phyloP scores from a whole-genome alignment of 2,888 invertebrate species.

The Yponomeuta plumbellus region DNA sequence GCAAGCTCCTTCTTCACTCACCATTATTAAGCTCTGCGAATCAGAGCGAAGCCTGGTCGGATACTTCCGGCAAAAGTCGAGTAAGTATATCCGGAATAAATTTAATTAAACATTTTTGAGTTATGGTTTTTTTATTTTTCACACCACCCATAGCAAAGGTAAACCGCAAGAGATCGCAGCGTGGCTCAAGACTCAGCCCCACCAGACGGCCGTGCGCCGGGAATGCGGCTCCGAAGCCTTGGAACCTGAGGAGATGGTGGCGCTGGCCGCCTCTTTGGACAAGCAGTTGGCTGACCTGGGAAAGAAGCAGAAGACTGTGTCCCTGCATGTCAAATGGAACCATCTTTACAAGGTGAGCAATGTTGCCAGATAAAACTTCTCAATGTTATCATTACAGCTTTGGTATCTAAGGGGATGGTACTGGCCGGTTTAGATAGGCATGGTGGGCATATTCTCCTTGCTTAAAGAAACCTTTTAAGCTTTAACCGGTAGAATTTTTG shows the following conservation, averaged over 20 bases:
- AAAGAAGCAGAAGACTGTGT: slow-evolving; percentile 65
- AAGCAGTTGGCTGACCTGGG: slow-evolving; percentile 43
- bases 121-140: too few species aligned
- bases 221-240: slow-evolving; percentile 83
- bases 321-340: slow-evolving; percentile 87
- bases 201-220: slow-evolving; percentile 76
- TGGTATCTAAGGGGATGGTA: slow-evolving; percentile 80
- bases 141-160: slow-evolving; percentile 36
- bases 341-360: slow-evolving; percentile 81
- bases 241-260: slow-evolving; percentile 78
- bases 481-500: too few species aligned
- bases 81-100: too few species aligned
- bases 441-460: too few species aligned
- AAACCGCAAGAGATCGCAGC: slow-evolving; percentile 69
- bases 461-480: too few species aligned
- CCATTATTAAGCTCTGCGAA: too few species aligned
- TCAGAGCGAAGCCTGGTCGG: too few species aligned
- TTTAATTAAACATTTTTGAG: too few species aligned
- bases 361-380: too few species aligned
- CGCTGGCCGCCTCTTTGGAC: slow-evolving; percentile 49
- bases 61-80: too few species aligned
- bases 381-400: slow-evolving; percentile 70
- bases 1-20: too few species aligned
- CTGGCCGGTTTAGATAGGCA: slow-evolving; percentile 29
- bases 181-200: slow-evolving; percentile 86